Base-by-base conservation (phyloP, 1,140 invertebrate species). In the Eumeta japonica region DNA sequence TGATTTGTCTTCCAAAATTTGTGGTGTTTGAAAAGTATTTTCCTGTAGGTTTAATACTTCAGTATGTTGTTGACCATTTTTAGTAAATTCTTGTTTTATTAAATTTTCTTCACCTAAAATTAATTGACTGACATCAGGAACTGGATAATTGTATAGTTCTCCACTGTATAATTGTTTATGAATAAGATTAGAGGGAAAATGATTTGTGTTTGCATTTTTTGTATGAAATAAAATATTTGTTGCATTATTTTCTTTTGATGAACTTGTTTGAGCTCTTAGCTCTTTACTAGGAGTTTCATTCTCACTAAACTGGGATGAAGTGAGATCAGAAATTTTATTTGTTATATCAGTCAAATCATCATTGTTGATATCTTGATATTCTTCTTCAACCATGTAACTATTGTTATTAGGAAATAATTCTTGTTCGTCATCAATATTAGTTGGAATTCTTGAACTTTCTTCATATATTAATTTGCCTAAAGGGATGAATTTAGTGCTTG, bases 351-450 rank as follows among this genome's bases (percentile, higher is more conserved):
- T 36, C 10, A 66, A 39, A 16, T 70, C 49, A 36, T 56, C 50
- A 24, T 52, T 54, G 35, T 57, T 50, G 4, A 52, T 17, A 10
- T 45, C 48, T 47, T 58, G 49, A 20, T 48, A 54, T 17, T 51
- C 50, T 43, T 41, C 27, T 61, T 58, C 47, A 62, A 51, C 43
- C 58, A 53, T 38, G 49, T 55, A 19, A 59, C 5, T 55, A 28
- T 62, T 63, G 20, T 43, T 62, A 30, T 74, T n/a, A n/a, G n/a
- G n/a, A n/a, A n/a, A n/a, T n/a, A n/a, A 66, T 45, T 64, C 54
- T 49, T 65, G 65, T 27, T 65, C 66, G 33, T 54, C 49, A 36
- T 68, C 70, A 32, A 74, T 55, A 12, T 63, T 64, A 71, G 60
- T 49, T 55, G 65, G 70, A 63, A 66, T 44, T 41, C 60, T 64